Conservation (phyloP, 2,888 invertebrate species). For the Ashinkailepas kermadecensis region DNA sequence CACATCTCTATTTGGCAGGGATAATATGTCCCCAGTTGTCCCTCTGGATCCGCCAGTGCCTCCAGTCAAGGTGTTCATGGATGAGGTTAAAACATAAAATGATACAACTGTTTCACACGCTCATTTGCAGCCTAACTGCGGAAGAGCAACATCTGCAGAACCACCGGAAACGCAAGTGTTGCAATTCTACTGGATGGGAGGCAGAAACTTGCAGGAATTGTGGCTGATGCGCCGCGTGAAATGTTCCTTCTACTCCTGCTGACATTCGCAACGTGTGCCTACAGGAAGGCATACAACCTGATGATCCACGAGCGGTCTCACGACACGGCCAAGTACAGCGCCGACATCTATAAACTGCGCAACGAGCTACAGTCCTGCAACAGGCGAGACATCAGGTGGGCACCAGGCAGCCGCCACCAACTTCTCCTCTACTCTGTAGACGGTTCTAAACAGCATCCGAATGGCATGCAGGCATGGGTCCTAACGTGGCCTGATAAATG, state of each 20-base stretch:
- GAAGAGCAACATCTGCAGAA: background rate
- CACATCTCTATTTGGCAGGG: no score
- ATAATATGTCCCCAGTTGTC: no score
- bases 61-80: no score
- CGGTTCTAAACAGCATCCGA: background rate
- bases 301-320: constrained; percentile 16
- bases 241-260: background rate
- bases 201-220: background rate
- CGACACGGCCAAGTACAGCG: constrained; percentile 13
- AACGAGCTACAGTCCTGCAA: constrained; percentile 5
- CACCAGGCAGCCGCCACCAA: background rate
- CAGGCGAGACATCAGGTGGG: constrained; percentile 1
- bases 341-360: constrained; percentile 6
- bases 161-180: background rate
- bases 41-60: no score
- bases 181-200: background rate
- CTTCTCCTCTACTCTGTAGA: background rate
- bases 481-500: background rate
- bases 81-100: no score
- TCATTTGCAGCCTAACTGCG: no score
- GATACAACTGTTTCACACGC: no score
- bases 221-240: background rate
- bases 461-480: constrained; percentile 9
- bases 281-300: constrained; percentile 17
- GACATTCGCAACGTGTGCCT: background rate